phyloP scores from a whole-genome alignment of 2,888 invertebrate species.

The Graphium colonna region DNA sequence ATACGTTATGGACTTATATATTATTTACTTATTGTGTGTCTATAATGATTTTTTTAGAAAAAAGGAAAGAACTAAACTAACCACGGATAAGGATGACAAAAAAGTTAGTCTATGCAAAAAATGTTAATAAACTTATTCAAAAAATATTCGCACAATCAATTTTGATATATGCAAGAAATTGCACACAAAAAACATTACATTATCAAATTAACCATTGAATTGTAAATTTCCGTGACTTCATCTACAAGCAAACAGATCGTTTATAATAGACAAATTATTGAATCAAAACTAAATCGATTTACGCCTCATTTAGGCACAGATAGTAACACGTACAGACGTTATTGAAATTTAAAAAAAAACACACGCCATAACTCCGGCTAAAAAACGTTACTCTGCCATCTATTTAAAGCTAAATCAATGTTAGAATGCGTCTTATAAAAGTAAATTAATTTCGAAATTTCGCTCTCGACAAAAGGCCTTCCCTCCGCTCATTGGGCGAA shows the following conservation, averaged over 20 bases:
- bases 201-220: conserved; percentile 1
- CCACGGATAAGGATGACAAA: no score
- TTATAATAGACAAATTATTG: neutral
- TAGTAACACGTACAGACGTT: conserved; percentile 4
- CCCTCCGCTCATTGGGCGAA: conserved; percentile 60
- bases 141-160: neutral
- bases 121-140: neutral
- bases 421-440: conserved; percentile 45
- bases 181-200: no score
- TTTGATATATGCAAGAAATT: neutral
- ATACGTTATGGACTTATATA: no score
- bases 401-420: conserved; percentile 57
- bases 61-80: no score
- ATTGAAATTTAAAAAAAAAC: neutral
- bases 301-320: neutral
- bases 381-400: conserved; percentile 26
- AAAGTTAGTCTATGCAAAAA: no score
- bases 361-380: neutral
- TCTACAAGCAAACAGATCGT: neutral
- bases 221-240: conserved; percentile 1
- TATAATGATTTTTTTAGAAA: no score
- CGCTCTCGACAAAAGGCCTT: conserved; percentile 54
- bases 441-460: conserved; percentile 61
- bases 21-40: no score
- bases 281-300: neutral